Conservation (phyloP, 2,888 invertebrate species). For the Lysandra coridon region DNA sequence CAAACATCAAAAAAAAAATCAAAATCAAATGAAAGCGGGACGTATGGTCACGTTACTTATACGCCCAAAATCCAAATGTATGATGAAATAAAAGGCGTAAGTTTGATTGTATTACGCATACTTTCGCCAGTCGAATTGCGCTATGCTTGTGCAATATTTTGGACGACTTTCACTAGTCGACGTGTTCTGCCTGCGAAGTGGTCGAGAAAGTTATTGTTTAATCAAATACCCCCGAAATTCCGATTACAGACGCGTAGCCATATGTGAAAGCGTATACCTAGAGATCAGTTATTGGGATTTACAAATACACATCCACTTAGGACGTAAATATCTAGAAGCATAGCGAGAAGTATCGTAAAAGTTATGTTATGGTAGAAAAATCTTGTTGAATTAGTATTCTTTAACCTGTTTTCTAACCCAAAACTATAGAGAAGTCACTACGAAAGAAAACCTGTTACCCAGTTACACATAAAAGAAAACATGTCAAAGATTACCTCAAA, state of each 20-base stretch:
- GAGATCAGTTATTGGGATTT: background rate
- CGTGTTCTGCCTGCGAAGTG: conserved; percentile 73
- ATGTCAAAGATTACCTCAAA: background rate
- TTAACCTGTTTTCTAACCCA: background rate
- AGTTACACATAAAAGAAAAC: conserved; percentile 56
- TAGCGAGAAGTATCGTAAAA: no score
- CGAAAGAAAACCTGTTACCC: conserved; percentile 43
- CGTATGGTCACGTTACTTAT: background rate
- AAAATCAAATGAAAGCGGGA: no score
- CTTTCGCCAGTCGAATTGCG: conserved; percentile 43
- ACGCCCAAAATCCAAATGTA: background rate
- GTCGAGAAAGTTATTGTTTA: conserved; percentile 48
- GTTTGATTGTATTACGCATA: conserved; percentile 8
- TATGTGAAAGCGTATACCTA: background rate
- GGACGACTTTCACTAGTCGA: conserved; percentile 76
- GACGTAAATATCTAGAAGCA: no score
- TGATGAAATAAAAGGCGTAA: background rate
- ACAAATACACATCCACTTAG: no score
- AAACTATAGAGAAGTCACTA: background rate
- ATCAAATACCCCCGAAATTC: background rate
- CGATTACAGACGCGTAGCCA: background rate
- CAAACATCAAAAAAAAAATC: no score
- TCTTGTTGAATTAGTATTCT: no score
- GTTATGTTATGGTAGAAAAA: no score
- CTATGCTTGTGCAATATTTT: conserved; percentile 77